Conservation (phyloP, 2,797 vertebrate genomes). For the Apogon hyalosoma region DNA sequence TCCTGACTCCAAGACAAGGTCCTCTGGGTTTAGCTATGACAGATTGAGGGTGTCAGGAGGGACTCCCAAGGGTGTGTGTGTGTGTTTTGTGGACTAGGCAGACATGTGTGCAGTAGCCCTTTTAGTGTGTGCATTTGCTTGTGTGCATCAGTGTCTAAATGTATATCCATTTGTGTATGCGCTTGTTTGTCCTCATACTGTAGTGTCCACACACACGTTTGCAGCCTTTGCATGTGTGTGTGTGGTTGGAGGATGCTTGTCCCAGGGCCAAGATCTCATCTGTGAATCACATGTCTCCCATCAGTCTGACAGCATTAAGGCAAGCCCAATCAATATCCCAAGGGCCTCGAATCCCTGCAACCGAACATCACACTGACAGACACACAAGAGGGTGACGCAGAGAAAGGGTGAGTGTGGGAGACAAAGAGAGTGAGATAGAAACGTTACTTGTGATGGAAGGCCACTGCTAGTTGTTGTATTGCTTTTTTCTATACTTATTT, state of each 20-base stretch:
- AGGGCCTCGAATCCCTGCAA: constrained; percentile 58
- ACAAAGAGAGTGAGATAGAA: constrained; percentile 38
- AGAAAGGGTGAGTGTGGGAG: constrained; percentile 48
- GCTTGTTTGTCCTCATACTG: background rate
- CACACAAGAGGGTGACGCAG: constrained; percentile 51
- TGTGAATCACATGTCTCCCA: constrained; percentile 77
- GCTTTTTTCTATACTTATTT: constrained; percentile 23
- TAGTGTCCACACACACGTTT: too few relatives aligned
- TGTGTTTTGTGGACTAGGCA: constrained; percentile 10
- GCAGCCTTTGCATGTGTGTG: constrained; percentile 7
- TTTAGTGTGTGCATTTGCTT: constrained; percentile 48
- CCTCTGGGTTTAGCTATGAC: constrained; percentile 76
- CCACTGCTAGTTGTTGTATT: constrained; percentile 25
- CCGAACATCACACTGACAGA: constrained; percentile 56
- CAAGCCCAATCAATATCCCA: constrained; percentile 72
- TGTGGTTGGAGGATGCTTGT: constrained; percentile 54
- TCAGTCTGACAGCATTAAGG: constrained; percentile 77
- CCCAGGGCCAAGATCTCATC: constrained; percentile 60
- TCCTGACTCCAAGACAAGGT: constrained; percentile 65
- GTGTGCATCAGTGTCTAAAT: constrained; percentile 49
- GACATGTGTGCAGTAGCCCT: constrained; percentile 18
- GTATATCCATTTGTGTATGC: constrained; percentile 35
- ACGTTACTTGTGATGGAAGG: constrained; percentile 50
- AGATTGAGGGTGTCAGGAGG: constrained; percentile 79
- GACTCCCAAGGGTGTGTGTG: constrained; percentile 64